Conservation (phyloP, 2,888 invertebrate genomes). For the Neocrepidodera transversa region DNA sequence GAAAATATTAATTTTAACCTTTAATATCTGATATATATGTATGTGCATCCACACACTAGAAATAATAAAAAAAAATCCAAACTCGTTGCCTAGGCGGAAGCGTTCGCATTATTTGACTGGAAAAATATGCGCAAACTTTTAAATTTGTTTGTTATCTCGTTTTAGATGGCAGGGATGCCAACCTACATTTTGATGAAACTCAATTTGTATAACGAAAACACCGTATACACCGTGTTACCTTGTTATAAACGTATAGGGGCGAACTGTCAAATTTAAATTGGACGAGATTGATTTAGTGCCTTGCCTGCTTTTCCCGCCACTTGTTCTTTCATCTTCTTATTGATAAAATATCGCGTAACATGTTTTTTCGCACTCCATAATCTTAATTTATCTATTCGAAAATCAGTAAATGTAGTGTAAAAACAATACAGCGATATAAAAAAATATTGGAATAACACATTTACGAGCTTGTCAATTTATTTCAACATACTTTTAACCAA, state of each 20-base stretch:
- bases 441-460: too few species aligned
- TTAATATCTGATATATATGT: too few species aligned
- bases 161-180: slow-evolving; percentile 37
- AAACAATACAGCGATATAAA: too few species aligned
- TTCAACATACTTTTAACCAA: background rate
- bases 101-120: slow-evolving; percentile 33
- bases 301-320: background rate
- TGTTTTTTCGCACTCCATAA: too few species aligned
- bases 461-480: too few species aligned
- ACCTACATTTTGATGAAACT: slow-evolving; percentile 43
- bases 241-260: slow-evolving; percentile 27
- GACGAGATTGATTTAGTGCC: slow-evolving; percentile 24
- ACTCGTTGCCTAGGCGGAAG: slow-evolving; percentile 15
- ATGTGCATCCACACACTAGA: too few species aligned
- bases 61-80: too few species aligned
- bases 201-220: slow-evolving; percentile 38
- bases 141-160: slow-evolving; percentile 47
- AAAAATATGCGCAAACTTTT: slow-evolving; percentile 45
- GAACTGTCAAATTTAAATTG: slow-evolving; percentile 29
- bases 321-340: slow-evolving; percentile 9
- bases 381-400: too few species aligned
- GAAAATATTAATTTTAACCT: too few species aligned
- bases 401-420: too few species aligned
- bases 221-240: slow-evolving; percentile 25
- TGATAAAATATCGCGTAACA: background rate